Evolutionary conservation across 64 coral and sea anemone species (phyloP).

Genomic region (Stichodactyla mertensii): DNA sequence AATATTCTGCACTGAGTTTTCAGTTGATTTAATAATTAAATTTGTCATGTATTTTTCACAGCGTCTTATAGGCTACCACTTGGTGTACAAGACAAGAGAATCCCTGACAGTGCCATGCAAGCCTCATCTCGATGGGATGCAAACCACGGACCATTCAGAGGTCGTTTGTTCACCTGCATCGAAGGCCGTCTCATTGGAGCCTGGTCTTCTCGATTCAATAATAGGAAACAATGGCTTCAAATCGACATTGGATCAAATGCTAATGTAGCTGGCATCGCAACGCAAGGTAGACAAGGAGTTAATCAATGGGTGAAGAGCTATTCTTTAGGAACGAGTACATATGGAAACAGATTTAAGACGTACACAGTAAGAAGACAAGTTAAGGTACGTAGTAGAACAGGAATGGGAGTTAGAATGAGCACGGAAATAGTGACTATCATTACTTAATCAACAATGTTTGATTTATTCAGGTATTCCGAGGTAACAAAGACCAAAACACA

Average conservation of each 20-base stretch:
- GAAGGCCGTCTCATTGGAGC: conserved; percentile 32
- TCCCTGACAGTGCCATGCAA: conserved; percentile 39
- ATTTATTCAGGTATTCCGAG: conserved; percentile 46
- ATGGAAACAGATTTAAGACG: conserved; percentile 37
- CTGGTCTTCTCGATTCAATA: conserved; percentile 44
- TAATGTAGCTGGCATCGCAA: conserved; percentile 25
- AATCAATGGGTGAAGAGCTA: conserved; percentile 49
- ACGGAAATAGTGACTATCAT: not conserved
- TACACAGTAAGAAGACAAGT: conserved; percentile 27
- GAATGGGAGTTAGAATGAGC: not conserved
- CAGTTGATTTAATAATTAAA: too few species aligned
- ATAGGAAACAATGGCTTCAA: conserved; percentile 43
- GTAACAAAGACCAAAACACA: conserved; percentile 50
- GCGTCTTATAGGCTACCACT: conserved; percentile 6
- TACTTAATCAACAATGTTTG: not conserved
- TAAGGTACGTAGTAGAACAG: conserved; percentile 26
- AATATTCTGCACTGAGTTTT: not conserved
- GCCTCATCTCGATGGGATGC: conserved; percentile 46
- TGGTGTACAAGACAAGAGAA: conserved; percentile 30
- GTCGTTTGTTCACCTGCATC: not conserved
- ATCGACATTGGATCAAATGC: conserved; percentile 35
- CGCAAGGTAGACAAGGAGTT: conserved; percentile 45
- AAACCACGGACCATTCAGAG: conserved; percentile 33
- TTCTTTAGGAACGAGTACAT: conserved; percentile 19
- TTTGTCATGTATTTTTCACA: not conserved